phyloP scores from a whole-genome alignment of 2,113 vertebrate genomes.

The Lycaon pictus region DNA sequence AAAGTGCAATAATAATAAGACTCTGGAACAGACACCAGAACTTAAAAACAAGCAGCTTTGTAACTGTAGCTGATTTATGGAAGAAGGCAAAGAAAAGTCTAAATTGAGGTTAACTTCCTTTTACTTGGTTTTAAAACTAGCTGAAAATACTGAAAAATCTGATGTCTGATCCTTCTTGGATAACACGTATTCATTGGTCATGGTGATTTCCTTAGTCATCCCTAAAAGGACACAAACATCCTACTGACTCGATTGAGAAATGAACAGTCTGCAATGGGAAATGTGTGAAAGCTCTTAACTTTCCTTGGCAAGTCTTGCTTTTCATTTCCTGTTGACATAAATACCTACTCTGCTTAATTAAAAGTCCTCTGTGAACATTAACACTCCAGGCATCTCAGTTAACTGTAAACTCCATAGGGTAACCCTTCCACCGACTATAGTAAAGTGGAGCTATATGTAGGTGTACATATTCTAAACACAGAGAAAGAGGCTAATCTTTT shows the following conservation, averaged over 20 bases:
- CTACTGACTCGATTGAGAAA: conserved; percentile 3
- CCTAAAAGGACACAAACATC: not conserved
- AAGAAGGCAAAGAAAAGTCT: not conserved
- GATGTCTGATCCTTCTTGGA: not conserved
- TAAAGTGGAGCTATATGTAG: not conserved
- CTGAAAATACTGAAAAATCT: conserved; percentile 25
- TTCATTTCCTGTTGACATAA: conserved; percentile 73
- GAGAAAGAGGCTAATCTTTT: not conserved
- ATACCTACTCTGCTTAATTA: conserved; percentile 68
- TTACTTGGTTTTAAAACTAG: conserved; percentile 7
- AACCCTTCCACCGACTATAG: not conserved
- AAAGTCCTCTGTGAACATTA: conserved; percentile 60
- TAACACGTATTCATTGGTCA: not conserved
- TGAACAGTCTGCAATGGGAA: not conserved
- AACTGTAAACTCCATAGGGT: not conserved
- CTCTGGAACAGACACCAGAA: not conserved
- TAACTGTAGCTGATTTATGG: not conserved
- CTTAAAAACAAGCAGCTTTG: fast-evolving
- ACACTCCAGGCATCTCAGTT: conserved; percentile 40
- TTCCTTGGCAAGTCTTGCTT: conserved; percentile 57
- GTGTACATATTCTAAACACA: not conserved
- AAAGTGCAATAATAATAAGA: not conserved
- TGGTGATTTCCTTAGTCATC: not conserved
- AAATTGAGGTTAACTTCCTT: not conserved
- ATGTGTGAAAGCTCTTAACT: conserved; percentile 42